A percentile compares a stretch with the other conserved stretches of the same genome.
phyloP scores from a whole-genome alignment of 2,797 vertebrate genomes.

The Squalus acanthias region DNA sequence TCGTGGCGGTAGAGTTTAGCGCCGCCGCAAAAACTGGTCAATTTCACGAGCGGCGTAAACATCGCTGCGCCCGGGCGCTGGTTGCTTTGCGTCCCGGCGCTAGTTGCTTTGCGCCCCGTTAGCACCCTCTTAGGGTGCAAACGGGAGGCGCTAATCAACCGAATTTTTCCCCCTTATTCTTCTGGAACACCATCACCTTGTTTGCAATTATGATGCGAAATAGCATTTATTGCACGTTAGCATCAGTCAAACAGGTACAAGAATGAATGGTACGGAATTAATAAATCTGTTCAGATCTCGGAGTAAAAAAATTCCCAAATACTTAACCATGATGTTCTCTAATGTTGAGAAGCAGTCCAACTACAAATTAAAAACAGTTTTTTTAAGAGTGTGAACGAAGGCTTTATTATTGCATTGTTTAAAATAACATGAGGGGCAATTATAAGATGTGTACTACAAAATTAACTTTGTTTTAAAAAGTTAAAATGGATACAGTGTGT shows the following conservation, averaged over 20 bases:
- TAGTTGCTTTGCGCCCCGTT: too few relatives aligned
- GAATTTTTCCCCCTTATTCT: not conserved
- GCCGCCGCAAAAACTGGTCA: too few relatives aligned
- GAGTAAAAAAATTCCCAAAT: not conserved
- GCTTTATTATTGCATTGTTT: not conserved
- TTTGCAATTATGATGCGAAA: not conserved
- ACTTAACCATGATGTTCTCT: not conserved
- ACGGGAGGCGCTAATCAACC: too few relatives aligned
- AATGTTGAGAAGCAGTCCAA: not conserved
- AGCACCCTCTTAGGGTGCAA: too few relatives aligned
- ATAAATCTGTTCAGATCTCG: too few relatives aligned
- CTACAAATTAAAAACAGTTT: not conserved
- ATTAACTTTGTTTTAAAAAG: not conserved
- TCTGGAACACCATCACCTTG: not conserved
- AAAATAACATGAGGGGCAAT: not conserved
- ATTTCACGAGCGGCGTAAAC: too few relatives aligned
- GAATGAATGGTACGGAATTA: not conserved
- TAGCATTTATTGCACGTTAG: not conserved
- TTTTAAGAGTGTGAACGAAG: not conserved
- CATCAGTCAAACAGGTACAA: too few relatives aligned
- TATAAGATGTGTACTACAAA: not conserved
- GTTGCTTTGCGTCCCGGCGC: too few relatives aligned
- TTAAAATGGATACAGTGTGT: not conserved
- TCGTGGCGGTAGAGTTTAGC: too few relatives aligned
- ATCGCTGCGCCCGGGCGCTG: too few relatives aligned